Evolutionary conservation across 2,113 vertebrate species (phyloP).

Genomic region (Haemorhous mexicanus): DNA sequence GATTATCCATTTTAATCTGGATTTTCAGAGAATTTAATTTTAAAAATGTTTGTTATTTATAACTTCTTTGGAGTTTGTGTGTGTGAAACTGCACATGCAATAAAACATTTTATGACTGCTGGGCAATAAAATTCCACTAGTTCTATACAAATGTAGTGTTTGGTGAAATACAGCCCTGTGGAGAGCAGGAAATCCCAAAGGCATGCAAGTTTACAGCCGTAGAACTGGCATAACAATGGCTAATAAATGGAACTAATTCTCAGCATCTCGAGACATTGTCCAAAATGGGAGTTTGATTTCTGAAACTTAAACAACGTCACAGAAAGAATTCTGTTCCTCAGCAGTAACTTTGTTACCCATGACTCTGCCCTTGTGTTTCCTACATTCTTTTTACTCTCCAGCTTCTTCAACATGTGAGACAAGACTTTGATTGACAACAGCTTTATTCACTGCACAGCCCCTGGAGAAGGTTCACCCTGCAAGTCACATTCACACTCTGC

Average conservation of each 20-base stretch:
- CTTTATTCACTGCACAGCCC: not conserved
- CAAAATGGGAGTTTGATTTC: not conserved
- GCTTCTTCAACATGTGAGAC: not conserved
- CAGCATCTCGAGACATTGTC: not conserved
- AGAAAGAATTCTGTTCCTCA: not conserved
- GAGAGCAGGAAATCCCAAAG: constrained; percentile 22
- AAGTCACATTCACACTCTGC: not conserved
- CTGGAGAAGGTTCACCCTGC: not conserved
- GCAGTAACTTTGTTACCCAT: not conserved
- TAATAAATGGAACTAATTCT: not conserved
- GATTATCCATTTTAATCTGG: not conserved
- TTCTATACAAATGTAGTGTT: not conserved
- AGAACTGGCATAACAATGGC: not conserved
- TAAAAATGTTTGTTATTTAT: not conserved
- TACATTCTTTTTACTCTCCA: not conserved
- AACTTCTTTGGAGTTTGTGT: not conserved
- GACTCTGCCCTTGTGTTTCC: not conserved
- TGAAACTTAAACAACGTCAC: not conserved
- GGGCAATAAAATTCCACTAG: not conserved
- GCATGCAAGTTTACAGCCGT: not conserved
- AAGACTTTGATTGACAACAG: not conserved
- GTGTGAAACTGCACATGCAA: not conserved
- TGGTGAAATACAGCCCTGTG: not conserved
- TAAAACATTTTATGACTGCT: not conserved
- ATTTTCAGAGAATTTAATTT: not conserved